These are phyloP conservation scores for Clusia tigrina DNA, from an alignment of 2,888 invertebrate genomes.

Conservation along the genomic window DNA sequence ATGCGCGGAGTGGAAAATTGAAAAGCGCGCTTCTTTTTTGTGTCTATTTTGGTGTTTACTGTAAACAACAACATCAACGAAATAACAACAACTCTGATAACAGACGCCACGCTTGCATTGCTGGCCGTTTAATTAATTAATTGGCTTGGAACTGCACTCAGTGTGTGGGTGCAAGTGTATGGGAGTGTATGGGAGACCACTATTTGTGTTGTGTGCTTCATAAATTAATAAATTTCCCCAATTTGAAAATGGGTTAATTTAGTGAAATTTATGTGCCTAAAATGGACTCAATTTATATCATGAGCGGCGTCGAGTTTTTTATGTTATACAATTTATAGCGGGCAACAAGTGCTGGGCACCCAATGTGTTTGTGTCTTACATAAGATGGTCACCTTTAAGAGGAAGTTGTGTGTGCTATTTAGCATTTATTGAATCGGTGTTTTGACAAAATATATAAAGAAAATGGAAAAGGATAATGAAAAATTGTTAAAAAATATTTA, in stretches of 20 bases:
- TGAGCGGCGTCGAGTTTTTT: too few species aligned
- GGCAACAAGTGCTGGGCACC: too few species aligned
- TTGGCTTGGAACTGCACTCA: conserved; percentile 34
- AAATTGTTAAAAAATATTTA: too few species aligned
- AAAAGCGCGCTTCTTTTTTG: conserved; percentile 28
- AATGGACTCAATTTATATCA: conserved; percentile 51
- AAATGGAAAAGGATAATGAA: too few species aligned
- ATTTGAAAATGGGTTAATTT: conserved; percentile 52
- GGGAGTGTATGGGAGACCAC: background rate
- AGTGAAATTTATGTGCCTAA: conserved; percentile 54
- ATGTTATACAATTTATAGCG: too few species aligned
- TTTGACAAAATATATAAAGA: too few species aligned
- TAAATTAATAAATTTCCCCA: conserved; percentile 30
- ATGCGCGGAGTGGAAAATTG: conserved; percentile 37
- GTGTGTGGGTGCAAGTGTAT: conserved; percentile 4
- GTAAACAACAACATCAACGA: conserved; percentile 17
- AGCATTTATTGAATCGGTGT: too few species aligned
- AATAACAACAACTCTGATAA: conserved; percentile 7
- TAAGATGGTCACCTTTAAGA: too few species aligned
- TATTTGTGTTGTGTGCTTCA: conserved; percentile 11
- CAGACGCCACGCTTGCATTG: conserved; percentile 38
- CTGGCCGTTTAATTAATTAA: conserved; percentile 50
- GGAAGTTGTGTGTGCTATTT: too few species aligned
- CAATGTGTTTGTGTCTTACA: too few species aligned
- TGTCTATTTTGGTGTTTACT: background rate